A percentile compares a stretch with the other conserved stretches of the same genome.
These are phyloP conservation scores for Petrolisthes manimaculis DNA, from an alignment of 2,888 invertebrate species.

Conservation along the genomic window DNA sequence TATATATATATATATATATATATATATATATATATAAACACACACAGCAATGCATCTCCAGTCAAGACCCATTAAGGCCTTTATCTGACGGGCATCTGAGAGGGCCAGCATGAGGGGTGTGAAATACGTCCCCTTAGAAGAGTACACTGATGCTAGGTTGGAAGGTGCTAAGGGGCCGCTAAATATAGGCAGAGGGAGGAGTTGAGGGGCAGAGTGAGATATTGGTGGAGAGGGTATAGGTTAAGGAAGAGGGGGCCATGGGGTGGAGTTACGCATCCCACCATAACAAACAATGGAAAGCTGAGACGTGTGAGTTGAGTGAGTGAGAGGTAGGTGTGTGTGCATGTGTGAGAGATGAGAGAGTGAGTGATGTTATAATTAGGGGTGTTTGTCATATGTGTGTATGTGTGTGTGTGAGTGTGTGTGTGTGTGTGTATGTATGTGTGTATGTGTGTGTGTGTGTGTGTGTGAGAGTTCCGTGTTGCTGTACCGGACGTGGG, in stretches of 20 bases:
- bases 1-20: too few relatives aligned
- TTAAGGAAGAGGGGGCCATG: background rate
- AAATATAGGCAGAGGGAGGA: background rate
- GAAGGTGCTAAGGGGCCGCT: background rate
- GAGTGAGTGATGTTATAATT: background rate
- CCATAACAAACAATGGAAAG: background rate
- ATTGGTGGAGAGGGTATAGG: background rate
- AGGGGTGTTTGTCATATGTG: too few relatives aligned
- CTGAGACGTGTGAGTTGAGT: background rate
- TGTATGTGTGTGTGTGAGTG: too few relatives aligned
- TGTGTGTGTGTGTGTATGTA: too few relatives aligned
- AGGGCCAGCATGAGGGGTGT: background rate
- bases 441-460: too few relatives aligned
- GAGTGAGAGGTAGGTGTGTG: background rate
- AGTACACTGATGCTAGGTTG: background rate
- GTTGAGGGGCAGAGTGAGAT: background rate
- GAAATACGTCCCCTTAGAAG: background rate
- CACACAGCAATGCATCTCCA: too few relatives aligned
- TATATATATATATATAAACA: too few relatives aligned
- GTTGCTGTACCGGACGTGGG: background rate
- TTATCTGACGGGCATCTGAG: background rate
- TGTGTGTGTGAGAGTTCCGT: background rate
- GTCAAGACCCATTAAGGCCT: too few relatives aligned
- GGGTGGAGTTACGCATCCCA: constrained; percentile 1
- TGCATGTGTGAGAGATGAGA: background rate